These are phyloP conservation scores for Prunella strophiata DNA, from an alignment of 2,797 vertebrate genomes.

Conservation along the genomic window DNA sequence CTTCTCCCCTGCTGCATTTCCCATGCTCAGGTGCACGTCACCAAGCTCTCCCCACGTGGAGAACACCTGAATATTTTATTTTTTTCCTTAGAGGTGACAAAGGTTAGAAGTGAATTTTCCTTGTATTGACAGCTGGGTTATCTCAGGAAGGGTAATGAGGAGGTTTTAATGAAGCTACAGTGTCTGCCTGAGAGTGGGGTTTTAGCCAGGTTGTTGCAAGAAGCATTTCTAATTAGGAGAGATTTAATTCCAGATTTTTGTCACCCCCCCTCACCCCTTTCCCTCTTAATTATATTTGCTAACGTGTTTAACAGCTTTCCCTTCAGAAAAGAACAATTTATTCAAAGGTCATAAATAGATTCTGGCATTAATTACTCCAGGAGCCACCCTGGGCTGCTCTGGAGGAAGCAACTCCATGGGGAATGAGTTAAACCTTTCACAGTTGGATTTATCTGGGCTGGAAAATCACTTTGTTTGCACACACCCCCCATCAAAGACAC, in stretches of 20 bases:
- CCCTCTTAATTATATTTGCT: neutral
- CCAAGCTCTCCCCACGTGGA: fast-evolving
- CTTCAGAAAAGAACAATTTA: constrained; percentile 8
- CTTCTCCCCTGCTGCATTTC: neutral
- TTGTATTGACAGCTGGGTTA: neutral
- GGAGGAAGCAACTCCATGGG: neutral
- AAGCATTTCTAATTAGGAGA: constrained; percentile 24
- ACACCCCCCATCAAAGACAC: neutral
- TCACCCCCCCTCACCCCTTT: neutral
- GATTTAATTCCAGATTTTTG: constrained; percentile 14
- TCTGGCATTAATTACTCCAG: constrained; percentile 14
- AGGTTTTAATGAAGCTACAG: constrained; percentile 36
- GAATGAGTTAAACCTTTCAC: neutral
- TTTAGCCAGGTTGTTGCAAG: neutral
- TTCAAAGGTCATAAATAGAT: constrained; percentile 47
- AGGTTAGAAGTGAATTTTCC: neutral
- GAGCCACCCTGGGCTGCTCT: neutral
- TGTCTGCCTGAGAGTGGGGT: neutral
- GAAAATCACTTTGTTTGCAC: neutral
- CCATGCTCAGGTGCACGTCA: neutral
- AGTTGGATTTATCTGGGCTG: neutral
- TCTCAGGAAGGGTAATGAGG: neutral
- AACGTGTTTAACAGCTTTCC: constrained; percentile 20
- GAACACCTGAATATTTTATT: neutral
- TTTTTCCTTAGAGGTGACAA: neutral